Evolutionary conservation across 2,888 invertebrate species (phyloP).

Genomic region (Drymonia ruficornis): DNA sequence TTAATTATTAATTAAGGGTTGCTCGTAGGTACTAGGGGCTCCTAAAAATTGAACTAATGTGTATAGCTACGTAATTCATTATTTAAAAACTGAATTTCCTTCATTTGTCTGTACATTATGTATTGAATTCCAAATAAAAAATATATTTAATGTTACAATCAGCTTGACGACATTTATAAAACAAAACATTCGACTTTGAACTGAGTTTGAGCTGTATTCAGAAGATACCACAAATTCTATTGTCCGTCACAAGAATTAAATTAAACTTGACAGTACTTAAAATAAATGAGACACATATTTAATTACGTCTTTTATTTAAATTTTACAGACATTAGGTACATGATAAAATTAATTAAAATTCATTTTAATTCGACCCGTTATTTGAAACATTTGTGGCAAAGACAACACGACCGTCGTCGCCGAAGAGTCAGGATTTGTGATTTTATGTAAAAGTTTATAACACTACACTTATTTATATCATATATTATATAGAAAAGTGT

Average conservation of each 20-base stretch:
- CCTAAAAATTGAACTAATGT: background rate
- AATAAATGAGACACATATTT: too few relatives aligned
- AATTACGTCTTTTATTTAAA: too few relatives aligned
- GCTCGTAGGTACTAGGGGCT: too few relatives aligned
- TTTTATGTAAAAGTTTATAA: slow-evolving; percentile 78
- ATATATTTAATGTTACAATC: background rate
- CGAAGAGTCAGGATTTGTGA: slow-evolving; percentile 72
- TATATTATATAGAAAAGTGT: slow-evolving; percentile 57
- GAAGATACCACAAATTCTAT: too few relatives aligned
- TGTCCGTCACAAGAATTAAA: too few relatives aligned
- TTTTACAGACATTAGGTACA: too few relatives aligned
- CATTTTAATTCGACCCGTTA: background rate
- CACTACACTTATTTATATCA: slow-evolving; percentile 80
- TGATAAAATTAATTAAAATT: too few relatives aligned
- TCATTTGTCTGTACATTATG: background rate
- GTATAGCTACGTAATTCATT: background rate
- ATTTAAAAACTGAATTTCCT: background rate
- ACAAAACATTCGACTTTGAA: background rate
- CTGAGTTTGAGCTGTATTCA: background rate
- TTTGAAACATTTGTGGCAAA: slow-evolving; percentile 22
- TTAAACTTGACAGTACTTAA: too few relatives aligned
- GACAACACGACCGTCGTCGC: slow-evolving; percentile 55
- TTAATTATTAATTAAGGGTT: too few relatives aligned
- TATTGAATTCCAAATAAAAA: background rate
- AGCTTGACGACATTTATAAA: background rate